Evolutionary conservation across 2,888 invertebrate species (phyloP), one percentile per base, ranked within the genome.

Genomic region (Agrochola lota): DNA sequence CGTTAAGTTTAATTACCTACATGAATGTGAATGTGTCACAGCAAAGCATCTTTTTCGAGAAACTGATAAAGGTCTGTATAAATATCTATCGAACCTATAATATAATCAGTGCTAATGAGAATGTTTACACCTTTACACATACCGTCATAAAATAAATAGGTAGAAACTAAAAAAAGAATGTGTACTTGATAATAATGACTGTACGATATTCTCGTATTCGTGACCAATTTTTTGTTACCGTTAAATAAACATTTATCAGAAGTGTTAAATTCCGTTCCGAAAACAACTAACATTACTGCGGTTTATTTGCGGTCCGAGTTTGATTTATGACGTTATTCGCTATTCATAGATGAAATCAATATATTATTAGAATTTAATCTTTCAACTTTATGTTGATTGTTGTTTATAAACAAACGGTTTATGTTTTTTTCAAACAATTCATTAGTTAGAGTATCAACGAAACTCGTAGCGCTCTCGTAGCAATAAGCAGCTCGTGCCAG

Each of bases 241-340:
- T 64, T 81, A 64, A 55, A 59, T 52, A 71, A 81, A 81, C 26
- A 71, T 70, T 70, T 7, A 30, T 2, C 43, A 30, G 30, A 81
- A 63, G 59, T 81, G 71, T 26, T 67, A 63, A 20, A 68, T 46
- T 49, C 15, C 5, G 12, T 68, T 59, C 15, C 20, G 63, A 84
- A 43, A 55, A 46, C 20, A 26, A 62, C 57, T 17, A n/a, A 59
- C 20, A 40, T 8, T 52, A 3, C 3, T 7, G 52, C 0, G 12
- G 17, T 67, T 67, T 55, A 69, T 69, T 69, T 26, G 35, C 9
- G 26, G 8, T 9, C 1, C 6, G 9, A 26, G 35, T 66, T 75
- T 66, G 11, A 60, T 64, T 76, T 62, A 67, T 30, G n/a, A 55
- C 30, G 7, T 26, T 55, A 26, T 59, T 46, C 26, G 7, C 43